Conservation (phyloP, 2,113 vertebrate genomes). For the Ciconia stormi region DNA sequence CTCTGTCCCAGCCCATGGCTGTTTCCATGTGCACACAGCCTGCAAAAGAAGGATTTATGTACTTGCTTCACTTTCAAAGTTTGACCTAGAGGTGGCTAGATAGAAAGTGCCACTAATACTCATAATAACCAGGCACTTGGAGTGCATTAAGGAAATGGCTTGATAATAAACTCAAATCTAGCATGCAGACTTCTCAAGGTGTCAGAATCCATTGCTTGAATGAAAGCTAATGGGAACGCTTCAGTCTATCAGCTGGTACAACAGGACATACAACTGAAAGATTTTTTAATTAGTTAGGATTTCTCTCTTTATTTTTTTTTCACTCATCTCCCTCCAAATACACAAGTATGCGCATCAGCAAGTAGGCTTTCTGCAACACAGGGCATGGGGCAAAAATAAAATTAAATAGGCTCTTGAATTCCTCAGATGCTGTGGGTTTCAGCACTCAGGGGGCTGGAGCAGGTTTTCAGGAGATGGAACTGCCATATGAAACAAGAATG, state of each 20-base stretch:
- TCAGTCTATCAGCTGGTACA: background rate
- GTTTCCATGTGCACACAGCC: background rate
- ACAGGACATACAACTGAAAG: background rate
- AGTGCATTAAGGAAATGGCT: background rate
- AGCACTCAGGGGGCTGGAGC: background rate
- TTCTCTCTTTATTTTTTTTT: background rate
- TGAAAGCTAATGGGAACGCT: background rate
- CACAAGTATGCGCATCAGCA: background rate
- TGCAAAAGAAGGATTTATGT: background rate
- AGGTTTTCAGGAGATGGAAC: background rate
- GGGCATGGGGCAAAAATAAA: background rate
- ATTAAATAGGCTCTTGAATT: background rate
- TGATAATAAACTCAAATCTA: background rate
- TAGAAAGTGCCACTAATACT: background rate
- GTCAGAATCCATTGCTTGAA: background rate
- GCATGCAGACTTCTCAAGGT: background rate
- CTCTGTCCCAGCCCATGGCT: background rate
- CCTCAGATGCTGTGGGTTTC: background rate
- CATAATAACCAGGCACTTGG: background rate
- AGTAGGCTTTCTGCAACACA: background rate
- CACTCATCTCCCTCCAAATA: background rate
- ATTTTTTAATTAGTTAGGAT: background rate
- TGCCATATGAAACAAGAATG: background rate
- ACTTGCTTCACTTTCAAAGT: background rate
- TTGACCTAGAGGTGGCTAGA: background rate